Conservation (phyloP, 2,888 invertebrate genomes). For the Diloba caeruleocephala region DNA sequence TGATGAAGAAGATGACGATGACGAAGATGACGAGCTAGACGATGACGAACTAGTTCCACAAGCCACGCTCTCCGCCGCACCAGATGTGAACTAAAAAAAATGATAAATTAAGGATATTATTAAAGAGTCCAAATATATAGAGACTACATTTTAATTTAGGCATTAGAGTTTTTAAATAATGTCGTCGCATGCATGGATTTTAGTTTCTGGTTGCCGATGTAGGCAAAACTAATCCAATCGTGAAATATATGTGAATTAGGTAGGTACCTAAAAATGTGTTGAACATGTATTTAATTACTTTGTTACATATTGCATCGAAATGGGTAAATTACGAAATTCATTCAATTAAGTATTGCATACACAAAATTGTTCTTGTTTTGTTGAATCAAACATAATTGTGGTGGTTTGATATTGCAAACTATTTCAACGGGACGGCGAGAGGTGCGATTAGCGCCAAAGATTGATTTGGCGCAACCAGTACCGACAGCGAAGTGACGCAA, state of each 20-base stretch:
- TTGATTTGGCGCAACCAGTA: conserved; percentile 81
- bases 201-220: too few species aligned
- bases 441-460: conserved; percentile 75
- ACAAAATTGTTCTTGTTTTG: conserved; percentile 53
- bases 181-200: too few species aligned
- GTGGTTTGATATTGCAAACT: conserved; percentile 62
- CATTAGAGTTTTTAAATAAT: too few species aligned
- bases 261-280: too few species aligned
- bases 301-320: conserved; percentile 10
- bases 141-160: too few species aligned
- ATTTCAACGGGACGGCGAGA: conserved; percentile 67
- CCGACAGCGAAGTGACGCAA: conserved; percentile 70
- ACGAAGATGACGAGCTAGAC: conserved; percentile 81
- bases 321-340: conserved; percentile 25
- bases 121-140: too few species aligned
- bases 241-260: too few species aligned
- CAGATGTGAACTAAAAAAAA: conserved; percentile 76
- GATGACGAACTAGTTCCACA: conserved; percentile 83
- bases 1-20: conserved; percentile 83
- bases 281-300: too few species aligned
- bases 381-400: conserved; percentile 47
- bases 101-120: too few species aligned
- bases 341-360: conserved; percentile 33
- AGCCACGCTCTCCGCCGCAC: conserved; percentile 75
- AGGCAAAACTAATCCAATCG: too few species aligned